Percentiles rank a stretch among this genome's conserved stretches.
Evolutionary conservation across 2,113 vertebrate species (phyloP).

Genomic region (Numida meleagris): DNA sequence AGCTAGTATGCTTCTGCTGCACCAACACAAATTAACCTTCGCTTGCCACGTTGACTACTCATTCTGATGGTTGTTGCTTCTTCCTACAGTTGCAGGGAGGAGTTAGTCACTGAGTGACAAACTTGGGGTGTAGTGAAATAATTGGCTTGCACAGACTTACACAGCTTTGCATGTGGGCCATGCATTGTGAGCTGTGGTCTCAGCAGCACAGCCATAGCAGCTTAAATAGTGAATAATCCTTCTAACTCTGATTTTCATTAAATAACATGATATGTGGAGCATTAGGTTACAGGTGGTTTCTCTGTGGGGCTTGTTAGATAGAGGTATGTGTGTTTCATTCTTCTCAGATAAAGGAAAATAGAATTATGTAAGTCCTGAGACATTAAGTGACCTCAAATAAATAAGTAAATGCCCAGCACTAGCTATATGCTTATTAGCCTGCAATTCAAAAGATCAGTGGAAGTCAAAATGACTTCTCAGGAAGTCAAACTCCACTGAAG

Average conservation of each 20-base stretch:
- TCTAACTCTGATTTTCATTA: background rate
- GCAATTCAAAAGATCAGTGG: background rate
- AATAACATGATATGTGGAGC: background rate
- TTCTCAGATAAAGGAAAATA: background rate
- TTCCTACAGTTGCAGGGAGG: background rate
- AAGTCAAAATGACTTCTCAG: background rate
- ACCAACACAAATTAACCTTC: background rate
- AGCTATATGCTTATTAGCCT: background rate
- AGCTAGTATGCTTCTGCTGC: background rate
- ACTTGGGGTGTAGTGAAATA: background rate
- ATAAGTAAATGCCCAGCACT: background rate
- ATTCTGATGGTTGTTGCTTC: background rate
- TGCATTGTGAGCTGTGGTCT: background rate
- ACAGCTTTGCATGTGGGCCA: rapidly evolving
- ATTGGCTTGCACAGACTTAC: background rate
- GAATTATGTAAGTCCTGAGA: background rate
- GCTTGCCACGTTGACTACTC: background rate
- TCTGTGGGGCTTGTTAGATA: background rate
- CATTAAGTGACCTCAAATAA: background rate
- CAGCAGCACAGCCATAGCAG: background rate
- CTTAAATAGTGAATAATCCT: background rate
- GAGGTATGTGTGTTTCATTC: background rate
- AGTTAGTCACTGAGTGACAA: background rate
- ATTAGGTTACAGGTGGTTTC: background rate
- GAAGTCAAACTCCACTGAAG: background rate